Evolutionary conservation across 2,888 invertebrate species (phyloP), one percentile per base, ranked within the genome.

Genomic region (Synergus japonicus): DNA sequence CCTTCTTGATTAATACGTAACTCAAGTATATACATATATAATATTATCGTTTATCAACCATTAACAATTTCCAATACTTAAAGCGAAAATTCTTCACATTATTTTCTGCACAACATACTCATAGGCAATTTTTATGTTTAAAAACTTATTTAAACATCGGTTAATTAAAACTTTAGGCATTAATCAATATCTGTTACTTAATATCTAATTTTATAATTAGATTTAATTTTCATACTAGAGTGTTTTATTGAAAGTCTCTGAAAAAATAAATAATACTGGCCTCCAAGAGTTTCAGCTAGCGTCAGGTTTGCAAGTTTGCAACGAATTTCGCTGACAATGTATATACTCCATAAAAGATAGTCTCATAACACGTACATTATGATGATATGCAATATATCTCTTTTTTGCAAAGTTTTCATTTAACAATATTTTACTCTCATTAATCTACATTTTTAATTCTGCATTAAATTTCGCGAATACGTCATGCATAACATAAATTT

Each of bases 291-390:
- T 18, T 58, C 18, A 18, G 18, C 10, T 3, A 58, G 18, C 18
- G 58, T 58, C 58, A 58, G 58, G n/a, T 58, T n/a, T 58, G 58
- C 58, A 58, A 9, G 18, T 29, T 29, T 29, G 29, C 29, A 60
- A 60, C 60, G 22, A 60, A 60, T 60, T 60, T 60, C 22, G 60
- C 60, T 60, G 60, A 60, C 60, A 60, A 22, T 12, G 22, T n/a
- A 22, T 60, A 60, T 29, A 29, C 22, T 60, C 60, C 60, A 22
- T 60, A 60, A 60, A 60, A 60, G 60, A 60, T 60, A 60, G 4
- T 22, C 22, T 22, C 18, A 22, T 18, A 60, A 60, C 60, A 60
- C 22, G 60, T 60, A 60, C 18, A 22, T 60, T 12, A 58, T 58
- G 10, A 60, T 12, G 22, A 22, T 60, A 18, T 60, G n/a, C 58